A percentile compares a stretch with the other conserved stretches of the same genome.
These are phyloP conservation scores for Columba guinea DNA, from an alignment of 2,797 vertebrate genomes.

Conservation along the genomic window DNA sequence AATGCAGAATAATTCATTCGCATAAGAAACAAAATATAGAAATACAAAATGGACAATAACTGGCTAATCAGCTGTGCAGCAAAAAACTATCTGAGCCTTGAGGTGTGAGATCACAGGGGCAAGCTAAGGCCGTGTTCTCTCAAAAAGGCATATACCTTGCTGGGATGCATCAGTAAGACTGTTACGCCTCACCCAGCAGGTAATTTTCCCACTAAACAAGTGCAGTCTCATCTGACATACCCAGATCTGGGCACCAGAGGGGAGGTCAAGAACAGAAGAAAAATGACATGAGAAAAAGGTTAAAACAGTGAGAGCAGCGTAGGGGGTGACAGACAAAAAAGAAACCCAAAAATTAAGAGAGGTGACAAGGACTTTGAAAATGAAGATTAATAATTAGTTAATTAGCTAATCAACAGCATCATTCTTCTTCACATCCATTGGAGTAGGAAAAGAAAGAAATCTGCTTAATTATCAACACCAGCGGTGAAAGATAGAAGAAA, in stretches of 20 bases:
- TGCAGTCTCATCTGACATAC: background rate
- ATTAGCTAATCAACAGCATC: background rate
- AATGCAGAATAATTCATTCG: background rate
- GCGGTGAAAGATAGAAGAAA: background rate
- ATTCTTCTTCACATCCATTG: background rate
- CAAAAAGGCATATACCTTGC: background rate
- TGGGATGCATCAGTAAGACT: background rate
- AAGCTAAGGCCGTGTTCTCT: background rate
- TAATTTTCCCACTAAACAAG: background rate
- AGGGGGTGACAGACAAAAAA: background rate
- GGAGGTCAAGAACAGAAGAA: background rate
- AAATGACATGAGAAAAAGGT: background rate
- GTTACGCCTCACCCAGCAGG: background rate
- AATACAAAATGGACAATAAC: background rate
- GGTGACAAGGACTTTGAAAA: background rate
- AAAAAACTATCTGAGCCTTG: background rate
- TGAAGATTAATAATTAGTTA: background rate
- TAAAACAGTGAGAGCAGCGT: background rate
- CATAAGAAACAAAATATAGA: background rate
- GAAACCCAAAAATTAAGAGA: background rate
- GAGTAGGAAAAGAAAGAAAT: background rate
- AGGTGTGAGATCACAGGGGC: background rate
- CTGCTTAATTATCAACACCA: background rate
- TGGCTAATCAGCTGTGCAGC: background rate
- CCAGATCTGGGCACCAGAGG: background rate